These are phyloP conservation scores for Stylophora pistillata DNA, from an alignment of 64 coral and sea anemone genomes.

Conservation along the genomic window DNA sequence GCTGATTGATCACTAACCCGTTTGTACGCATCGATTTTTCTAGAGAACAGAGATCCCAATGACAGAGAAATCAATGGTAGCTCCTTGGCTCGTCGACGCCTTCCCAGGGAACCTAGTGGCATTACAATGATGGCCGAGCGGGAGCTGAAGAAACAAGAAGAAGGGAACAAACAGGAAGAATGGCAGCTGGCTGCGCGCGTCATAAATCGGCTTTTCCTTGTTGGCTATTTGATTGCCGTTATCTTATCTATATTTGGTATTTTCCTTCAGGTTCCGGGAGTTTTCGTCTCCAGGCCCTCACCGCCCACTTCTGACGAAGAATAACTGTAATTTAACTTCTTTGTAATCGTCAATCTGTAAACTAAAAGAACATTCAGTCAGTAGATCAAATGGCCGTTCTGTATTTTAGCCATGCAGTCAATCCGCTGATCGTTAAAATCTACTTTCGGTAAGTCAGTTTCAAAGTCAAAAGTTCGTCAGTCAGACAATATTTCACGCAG, in stretches of 20 bases:
- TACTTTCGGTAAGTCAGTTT: too few relatives aligned
- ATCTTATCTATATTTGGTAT: conserved; percentile 62
- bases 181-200: conserved; percentile 89
- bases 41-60: neutral
- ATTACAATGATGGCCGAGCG: conserved; percentile 78
- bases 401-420: too few relatives aligned
- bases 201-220: conserved; percentile 78
- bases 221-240: conserved; percentile 60
- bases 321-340: too few relatives aligned
- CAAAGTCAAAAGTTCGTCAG: too few relatives aligned
- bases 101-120: conserved; percentile 44
- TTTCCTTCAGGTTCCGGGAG: conserved; percentile 56
- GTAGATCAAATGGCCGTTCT: too few relatives aligned
- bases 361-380: too few relatives aligned
- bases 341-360: too few relatives aligned
- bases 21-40: neutral
- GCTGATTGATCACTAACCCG: too few relatives aligned
- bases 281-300: conserved; percentile 20
- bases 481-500: too few relatives aligned
- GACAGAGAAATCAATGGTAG: neutral
- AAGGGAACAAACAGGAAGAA: conserved; percentile 75
- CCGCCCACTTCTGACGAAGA: conserved; percentile 24
- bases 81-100: conserved; percentile 5
- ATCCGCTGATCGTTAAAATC: too few relatives aligned
- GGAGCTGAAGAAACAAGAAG: conserved; percentile 66